phyloP scores from a whole-genome alignment of 2,888 invertebrate species.

The Harpalus rubripes region DNA sequence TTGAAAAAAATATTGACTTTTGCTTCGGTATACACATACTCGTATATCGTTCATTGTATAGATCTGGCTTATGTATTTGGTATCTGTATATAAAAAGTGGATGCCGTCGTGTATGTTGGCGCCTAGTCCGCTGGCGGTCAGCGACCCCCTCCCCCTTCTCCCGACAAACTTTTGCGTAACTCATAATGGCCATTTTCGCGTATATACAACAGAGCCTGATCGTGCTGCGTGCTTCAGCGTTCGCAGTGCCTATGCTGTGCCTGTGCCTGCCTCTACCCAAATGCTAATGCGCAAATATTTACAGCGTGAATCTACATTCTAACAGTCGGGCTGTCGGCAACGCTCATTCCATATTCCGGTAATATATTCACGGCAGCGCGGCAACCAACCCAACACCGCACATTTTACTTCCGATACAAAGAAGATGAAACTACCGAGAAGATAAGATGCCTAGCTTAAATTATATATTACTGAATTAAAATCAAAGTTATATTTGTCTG shows the following conservation, averaged over 20 bases:
- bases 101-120: background rate
- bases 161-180: conserved; percentile 43
- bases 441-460: no score
- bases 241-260: background rate
- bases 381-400: no score
- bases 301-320: conserved; percentile 45
- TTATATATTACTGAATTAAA: no score
- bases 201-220: background rate
- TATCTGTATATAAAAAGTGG: background rate
- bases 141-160: background rate
- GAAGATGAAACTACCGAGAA: background rate
- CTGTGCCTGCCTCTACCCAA: conserved; percentile 7
- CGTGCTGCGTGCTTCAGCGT: conserved; percentile 10
- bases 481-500: no score
- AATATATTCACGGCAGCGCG: conserved; percentile 51
- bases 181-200: conserved; percentile 45
- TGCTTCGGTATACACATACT: no score
- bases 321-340: conserved; percentile 20
- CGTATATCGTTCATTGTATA: no score
- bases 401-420: conserved; percentile 22
- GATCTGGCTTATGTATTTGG: no score
- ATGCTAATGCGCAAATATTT: conserved; percentile 63
- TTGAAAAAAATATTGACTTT: no score
- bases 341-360: conserved; percentile 58
- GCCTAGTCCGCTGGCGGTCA: conserved; percentile 11